phyloP scores from a whole-genome alignment of 2,888 invertebrate species.

The Strigamia crassipes region DNA sequence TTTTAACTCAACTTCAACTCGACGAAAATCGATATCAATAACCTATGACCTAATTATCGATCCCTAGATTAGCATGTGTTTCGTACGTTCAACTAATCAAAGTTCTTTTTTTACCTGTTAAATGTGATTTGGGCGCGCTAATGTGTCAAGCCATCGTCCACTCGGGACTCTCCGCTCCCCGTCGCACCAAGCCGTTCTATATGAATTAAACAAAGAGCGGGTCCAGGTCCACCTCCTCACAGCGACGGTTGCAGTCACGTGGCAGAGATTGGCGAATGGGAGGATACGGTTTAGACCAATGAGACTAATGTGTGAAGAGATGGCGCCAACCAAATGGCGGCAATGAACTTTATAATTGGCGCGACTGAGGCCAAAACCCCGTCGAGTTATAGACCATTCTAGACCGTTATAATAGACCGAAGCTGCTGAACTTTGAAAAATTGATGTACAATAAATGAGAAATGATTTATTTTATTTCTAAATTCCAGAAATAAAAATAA shows the following conservation, averaged over 20 bases:
- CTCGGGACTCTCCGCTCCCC: neutral
- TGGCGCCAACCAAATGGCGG: neutral
- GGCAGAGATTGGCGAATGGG: neutral
- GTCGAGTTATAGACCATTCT: neutral
- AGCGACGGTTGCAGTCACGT: neutral
- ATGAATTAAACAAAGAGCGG: neutral
- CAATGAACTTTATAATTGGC: slow-evolving; percentile 3
- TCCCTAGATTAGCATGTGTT: neutral
- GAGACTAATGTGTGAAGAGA: neutral
- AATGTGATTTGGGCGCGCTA: neutral
- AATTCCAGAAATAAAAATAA: neutral
- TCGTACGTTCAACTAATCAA: neutral
- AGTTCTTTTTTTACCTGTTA: neutral
- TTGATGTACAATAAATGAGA: neutral
- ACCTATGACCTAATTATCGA: neutral
- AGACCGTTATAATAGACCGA: too few relatives aligned
- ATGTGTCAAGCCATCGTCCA: neutral
- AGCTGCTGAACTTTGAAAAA: neutral
- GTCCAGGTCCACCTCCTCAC: neutral
- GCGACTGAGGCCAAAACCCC: neutral
- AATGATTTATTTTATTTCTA: neutral
- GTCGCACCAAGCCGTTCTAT: neutral
- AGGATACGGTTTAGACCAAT: neutral
- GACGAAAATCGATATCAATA: neutral
- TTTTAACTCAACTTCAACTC: neutral